A percentile compares a stretch with the other conserved stretches of the same genome.
Conservation (phyloP, 2,113 vertebrate species). For the Tyrannus savana region DNA sequence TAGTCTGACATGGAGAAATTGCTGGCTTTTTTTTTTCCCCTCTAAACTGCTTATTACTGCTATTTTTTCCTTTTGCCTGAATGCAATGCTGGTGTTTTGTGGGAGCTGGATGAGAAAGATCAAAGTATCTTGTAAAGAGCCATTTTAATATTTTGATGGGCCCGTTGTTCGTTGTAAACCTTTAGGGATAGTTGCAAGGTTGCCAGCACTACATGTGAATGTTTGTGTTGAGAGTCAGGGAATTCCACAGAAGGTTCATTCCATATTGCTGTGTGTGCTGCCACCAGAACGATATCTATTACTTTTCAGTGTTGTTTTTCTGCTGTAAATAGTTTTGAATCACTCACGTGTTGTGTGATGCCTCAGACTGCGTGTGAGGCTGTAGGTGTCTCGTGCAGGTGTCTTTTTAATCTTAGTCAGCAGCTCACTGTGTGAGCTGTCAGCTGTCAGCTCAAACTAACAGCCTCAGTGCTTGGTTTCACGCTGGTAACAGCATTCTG, state of each 20-base stretch:
- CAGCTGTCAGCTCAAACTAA: not conserved
- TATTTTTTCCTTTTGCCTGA: not conserved
- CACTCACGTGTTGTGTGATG: not conserved
- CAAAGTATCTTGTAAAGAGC: not conserved
- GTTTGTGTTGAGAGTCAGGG: not conserved
- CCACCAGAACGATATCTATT: not conserved
- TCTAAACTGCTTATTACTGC: not conserved
- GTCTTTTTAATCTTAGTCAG: not conserved
- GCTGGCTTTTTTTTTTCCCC: not conserved
- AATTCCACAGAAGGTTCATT: constrained; percentile 10
- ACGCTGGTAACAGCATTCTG: not conserved
- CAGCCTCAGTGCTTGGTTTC: not conserved
- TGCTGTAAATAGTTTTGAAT: constrained; percentile 36
- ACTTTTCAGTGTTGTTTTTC: constrained; percentile 17
- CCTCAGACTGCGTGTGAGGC: not conserved
- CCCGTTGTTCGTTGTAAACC: not conserved
- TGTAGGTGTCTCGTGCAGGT: constrained; percentile 14
- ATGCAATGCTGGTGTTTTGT: not conserved
- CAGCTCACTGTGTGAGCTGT: not conserved
- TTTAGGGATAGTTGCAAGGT: not conserved
- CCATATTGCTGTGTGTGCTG: not conserved
- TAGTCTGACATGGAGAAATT: not conserved
- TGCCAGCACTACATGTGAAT: not conserved
- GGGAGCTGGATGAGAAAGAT: not conserved
- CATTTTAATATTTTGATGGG: not conserved